A percentile compares a stretch with the other conserved stretches of the same genome.
Conservation (phyloP, 2,113 vertebrate species). For the Aplodontia rufa region DNA sequence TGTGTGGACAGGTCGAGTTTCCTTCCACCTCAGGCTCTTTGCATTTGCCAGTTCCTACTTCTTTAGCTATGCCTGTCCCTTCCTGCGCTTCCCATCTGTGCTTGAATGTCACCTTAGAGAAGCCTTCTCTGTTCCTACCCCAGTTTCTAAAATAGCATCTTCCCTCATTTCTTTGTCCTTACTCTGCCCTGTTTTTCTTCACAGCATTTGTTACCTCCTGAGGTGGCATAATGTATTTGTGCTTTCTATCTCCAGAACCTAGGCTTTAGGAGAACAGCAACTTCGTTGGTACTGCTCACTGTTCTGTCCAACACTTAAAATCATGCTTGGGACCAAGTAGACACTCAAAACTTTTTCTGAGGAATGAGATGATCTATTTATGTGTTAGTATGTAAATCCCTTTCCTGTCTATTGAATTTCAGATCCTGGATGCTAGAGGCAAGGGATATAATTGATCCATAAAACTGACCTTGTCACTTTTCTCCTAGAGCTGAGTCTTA, state of each 20-base stretch:
- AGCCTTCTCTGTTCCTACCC: not conserved
- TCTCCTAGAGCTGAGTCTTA: not conserved
- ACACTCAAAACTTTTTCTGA: not conserved
- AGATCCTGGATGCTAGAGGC: not conserved
- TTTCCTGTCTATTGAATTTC: not conserved
- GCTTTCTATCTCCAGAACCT: not conserved
- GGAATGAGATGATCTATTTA: not conserved
- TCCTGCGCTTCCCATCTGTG: not conserved
- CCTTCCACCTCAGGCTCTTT: not conserved
- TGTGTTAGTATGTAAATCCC: not conserved
- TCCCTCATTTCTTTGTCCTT: not conserved
- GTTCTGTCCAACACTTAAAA: not conserved
- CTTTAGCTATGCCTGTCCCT: not conserved
- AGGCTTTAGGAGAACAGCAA: not conserved
- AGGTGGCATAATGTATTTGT: not conserved
- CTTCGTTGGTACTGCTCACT: not conserved
- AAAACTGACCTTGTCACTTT: not conserved
- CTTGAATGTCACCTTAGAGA: not conserved
- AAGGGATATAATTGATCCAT: not conserved
- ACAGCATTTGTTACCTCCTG: not conserved
- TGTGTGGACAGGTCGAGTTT: not conserved
- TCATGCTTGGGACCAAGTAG: not conserved
- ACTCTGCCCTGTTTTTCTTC: not conserved
- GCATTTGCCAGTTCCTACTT: accelerated
- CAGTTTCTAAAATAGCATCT: not conserved